Base-by-base conservation (phyloP, 2,797 vertebrate species). In the Australoheros facetus region DNA sequence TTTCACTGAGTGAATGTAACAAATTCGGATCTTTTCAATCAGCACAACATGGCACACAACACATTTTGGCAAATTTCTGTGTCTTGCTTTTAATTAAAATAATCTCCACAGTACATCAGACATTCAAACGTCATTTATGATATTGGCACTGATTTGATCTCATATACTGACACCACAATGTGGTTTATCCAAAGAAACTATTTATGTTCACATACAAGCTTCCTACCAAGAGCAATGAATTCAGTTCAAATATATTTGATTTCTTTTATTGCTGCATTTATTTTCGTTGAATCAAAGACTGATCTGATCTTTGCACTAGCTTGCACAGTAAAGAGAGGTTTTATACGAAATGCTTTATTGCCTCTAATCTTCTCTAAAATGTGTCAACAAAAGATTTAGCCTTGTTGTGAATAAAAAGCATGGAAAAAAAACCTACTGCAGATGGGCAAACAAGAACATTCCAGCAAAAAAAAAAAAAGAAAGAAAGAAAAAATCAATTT, bases 251-350 rank as follows among this genome's bases (percentile, higher is more conserved):
- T 55, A 32, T 79, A 78, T 64, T 72, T 84, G 74, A 78, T 79
- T 39, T 77, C 62, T 76, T 10, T 56, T 19, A 37, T 39, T 62
- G 28, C 64, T 77, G 8, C 37, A 60, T 53, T 58, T 42, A 6
- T 51, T 34, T 77, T 45, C 17, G 48, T 78, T 14, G 23, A 54
- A 34, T 23, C n/a, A n/a, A 51, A 76, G 30, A 57, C 23, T 45
- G 7, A 80, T 64, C 28, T 28, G 48, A 58, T 62, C 32, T 66
- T 74, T 74, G 53, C 42, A 66, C 12, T 32, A 71, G 23, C 39
- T 74, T 86, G 59, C 76, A 87, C 80, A 81, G 39, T 78, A 77
- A 85, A 77, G 54, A 53, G 12, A 72, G 32, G 73, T 66, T 87
- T 88, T 82, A 72, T 62, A 37, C 56, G 42, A 79, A 70, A 87